A percentile compares a stretch with the other conserved stretches of the same genome.
Evolutionary conservation across 2,888 invertebrate species (phyloP).

Genomic region (Clusia tigrina): DNA sequence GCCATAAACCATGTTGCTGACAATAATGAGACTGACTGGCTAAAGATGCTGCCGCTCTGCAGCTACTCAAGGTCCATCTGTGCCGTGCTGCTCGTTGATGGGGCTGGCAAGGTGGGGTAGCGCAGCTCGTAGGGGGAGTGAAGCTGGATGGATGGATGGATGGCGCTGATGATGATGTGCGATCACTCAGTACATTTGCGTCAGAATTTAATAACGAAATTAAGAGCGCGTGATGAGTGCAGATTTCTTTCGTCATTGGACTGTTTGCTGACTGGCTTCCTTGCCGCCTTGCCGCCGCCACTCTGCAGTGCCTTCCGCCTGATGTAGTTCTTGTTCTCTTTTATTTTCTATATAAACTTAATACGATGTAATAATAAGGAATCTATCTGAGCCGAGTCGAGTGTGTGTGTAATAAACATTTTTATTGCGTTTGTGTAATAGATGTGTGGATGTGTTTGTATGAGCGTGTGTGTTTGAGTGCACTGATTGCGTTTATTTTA

Average conservation of each 20-base stretch:
- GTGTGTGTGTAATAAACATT: conserved; percentile 10
- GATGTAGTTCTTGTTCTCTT: neutral
- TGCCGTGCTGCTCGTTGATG: neutral
- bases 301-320: too few species aligned
- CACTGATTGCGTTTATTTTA: conserved; percentile 3
- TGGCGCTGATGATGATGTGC: conserved; percentile 14
- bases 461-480: neutral
- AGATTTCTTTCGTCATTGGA: neutral
- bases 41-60: neutral
- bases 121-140: neutral
- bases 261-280: too few species aligned
- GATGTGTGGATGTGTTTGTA: too few species aligned
- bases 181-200: conserved; percentile 9
- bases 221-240: conserved; percentile 12
- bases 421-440: conserved; percentile 1
- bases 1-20: neutral
- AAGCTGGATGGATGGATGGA: neutral
- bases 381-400: neutral
- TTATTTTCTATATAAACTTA: neutral
- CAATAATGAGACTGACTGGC: neutral
- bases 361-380: neutral
- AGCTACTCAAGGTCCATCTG: neutral
- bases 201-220: conserved; percentile 19
- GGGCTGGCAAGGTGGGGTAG: neutral
- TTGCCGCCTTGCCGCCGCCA: too few species aligned